Conservation (phyloP, 2,113 vertebrate genomes). For the Melierax canorus region DNA sequence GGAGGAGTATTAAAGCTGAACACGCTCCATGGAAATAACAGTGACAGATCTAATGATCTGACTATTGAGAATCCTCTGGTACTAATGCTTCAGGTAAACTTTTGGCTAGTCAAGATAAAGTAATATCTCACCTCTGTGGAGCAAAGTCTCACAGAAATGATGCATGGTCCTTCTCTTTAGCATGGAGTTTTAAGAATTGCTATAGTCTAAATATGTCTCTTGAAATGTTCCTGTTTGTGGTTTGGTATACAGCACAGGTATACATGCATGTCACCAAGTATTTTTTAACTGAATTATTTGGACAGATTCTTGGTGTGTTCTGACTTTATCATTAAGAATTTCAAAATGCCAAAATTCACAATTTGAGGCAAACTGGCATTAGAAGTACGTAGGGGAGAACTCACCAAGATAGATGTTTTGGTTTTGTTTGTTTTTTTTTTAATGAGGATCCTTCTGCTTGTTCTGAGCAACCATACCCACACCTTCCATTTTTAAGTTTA, state of each 20-base stretch:
- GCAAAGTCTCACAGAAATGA: background rate
- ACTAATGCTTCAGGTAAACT: background rate
- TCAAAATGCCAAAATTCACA: background rate
- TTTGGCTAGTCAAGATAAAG: background rate
- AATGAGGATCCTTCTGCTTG: background rate
- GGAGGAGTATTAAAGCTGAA: background rate
- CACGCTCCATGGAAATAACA: background rate
- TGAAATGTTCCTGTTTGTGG: background rate
- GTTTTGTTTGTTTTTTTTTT: background rate
- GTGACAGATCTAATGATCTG: background rate
- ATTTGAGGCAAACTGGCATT: background rate
- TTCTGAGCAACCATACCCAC: conserved; percentile 2
- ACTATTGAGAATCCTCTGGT: accelerated
- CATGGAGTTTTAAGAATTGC: background rate
- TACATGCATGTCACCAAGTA: background rate
- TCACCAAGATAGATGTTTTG: background rate
- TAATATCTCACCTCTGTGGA: background rate
- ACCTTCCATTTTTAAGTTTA: conserved; percentile 20
- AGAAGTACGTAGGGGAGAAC: background rate
- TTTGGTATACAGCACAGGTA: background rate
- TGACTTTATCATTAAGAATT: background rate
- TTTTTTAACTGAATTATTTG: background rate
- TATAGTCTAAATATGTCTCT: accelerated
- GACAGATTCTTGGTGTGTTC: background rate
- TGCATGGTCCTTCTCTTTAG: background rate